Base-by-base conservation (phyloP, 2,113 vertebrate genomes). In the Ceyx margarethae region DNA sequence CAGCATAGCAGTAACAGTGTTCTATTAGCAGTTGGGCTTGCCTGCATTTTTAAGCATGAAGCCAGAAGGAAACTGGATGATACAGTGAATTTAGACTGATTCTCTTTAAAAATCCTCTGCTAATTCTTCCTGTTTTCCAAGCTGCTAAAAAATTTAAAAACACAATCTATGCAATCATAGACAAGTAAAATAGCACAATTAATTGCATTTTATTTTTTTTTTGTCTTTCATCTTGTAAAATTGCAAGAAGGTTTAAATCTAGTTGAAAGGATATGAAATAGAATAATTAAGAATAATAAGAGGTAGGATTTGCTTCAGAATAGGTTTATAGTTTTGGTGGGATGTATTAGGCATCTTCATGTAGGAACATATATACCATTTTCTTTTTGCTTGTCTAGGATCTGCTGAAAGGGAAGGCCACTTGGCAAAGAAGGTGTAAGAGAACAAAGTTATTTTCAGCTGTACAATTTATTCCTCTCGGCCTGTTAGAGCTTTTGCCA, bases 101-200 rank as follows among this genome's bases (percentile, higher is more conserved):
- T 79, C 58, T n/a, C 42, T 85, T 85, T 81, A 51, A 75, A 81
- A 83, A 13, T 5, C 11, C 53, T 75, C 57, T 89, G 81, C 45
- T 81, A 90, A 53, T 81, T 87, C 74, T 62, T 81, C 78, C 78
- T 92, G 67, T 31, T 82, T 85, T 76, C 71, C 85, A 92, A 93
- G 89, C 78, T 92, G 89, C 58, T 89, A 48, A 81, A 88, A 88
- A 56, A 8, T 6, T 28, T 62, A 10, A 51, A 35, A 45, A 48
- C 28, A 25, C 45, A 64, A 51, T 48, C 35, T 19, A 31, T 72
- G 33, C 37, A 2, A 0, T 58, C 29, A 22, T 40, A 60, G 73
- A 40, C 31, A 67, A 92, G 62, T 25, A 65, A 91, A 81, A 81
- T 21, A 74, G 51, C 33, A 67, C 17, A 81, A 71, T 64, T 73